Percentiles rank a stretch among this genome's conserved stretches.
Evolutionary conservation across 2,797 vertebrate species (phyloP).

Genomic region (Buphagus erythrorhynchus): DNA sequence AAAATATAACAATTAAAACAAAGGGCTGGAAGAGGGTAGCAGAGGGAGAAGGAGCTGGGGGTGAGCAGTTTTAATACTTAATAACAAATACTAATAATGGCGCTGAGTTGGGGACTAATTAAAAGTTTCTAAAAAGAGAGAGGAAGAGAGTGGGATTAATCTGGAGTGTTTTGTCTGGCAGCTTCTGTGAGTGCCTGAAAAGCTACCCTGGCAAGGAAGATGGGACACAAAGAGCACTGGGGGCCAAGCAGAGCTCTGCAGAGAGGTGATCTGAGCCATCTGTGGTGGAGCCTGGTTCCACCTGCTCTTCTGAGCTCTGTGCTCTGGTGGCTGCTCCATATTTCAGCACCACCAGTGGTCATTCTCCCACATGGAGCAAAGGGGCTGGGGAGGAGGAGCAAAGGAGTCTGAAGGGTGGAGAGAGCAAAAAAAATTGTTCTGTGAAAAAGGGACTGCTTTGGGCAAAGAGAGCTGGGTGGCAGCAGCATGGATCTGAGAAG

Average conservation of each 20-base stretch:
- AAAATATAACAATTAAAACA: constrained; percentile 81
- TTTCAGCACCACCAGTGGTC: background rate
- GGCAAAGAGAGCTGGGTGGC: background rate
- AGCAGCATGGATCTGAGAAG: background rate
- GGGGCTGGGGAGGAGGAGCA: background rate
- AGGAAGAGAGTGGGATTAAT: constrained; percentile 53
- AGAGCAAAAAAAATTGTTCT: background rate
- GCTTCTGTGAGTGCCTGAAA: background rate
- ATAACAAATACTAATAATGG: constrained; percentile 80
- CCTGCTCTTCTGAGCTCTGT: background rate
- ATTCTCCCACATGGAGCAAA: background rate
- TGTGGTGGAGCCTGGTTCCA: accelerated
- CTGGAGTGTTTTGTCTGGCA: constrained; percentile 33
- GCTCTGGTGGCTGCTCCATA: background rate
- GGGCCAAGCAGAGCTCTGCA: background rate
- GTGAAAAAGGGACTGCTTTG: background rate
- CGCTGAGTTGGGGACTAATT: constrained; percentile 70
- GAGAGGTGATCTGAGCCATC: background rate
- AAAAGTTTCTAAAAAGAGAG: constrained; percentile 77
- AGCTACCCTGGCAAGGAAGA: background rate
- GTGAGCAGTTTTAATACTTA: constrained; percentile 74
- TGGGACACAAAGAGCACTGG: background rate
- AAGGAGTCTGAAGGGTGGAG: background rate
- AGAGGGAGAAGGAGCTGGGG: constrained; percentile 37
- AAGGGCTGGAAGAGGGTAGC: constrained; percentile 50